Evolutionary conservation across 2,888 invertebrate species (phyloP).

Genomic region (Aphrophora alni): DNA sequence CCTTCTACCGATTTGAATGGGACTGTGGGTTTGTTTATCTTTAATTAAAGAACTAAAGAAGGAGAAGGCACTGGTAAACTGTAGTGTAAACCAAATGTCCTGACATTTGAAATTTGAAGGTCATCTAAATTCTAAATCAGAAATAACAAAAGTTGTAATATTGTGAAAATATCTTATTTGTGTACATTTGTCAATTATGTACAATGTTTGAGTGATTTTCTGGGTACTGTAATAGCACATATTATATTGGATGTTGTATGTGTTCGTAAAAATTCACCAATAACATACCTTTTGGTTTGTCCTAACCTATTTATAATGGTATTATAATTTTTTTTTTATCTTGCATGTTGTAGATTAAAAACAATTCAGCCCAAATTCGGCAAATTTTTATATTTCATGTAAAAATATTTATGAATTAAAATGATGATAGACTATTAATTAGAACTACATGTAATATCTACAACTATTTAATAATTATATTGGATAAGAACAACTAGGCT

Average conservation of each 20-base stretch:
- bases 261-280: not conserved
- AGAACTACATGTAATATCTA: too few species aligned
- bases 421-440: too few species aligned
- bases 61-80: not conserved
- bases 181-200: not conserved
- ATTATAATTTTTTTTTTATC: not conserved
- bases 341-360: not conserved
- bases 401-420: too few species aligned
- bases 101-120: constrained; percentile 3
- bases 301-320: constrained; percentile 6
- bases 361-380: not conserved
- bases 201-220: not conserved
- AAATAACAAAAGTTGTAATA: too few species aligned
- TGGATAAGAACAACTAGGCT: too few species aligned
- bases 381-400: too few species aligned
- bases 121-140: not conserved
- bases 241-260: not conserved
- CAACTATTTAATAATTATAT: too few species aligned
- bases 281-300: constrained; percentile 2
- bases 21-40: too few species aligned
- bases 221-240: not conserved
- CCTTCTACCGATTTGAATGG: too few species aligned
- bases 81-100: not conserved
- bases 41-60: too few species aligned
- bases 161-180: not conserved